Conservation (phyloP, 2,888 invertebrate species). For the Philopedon plagiatum region DNA sequence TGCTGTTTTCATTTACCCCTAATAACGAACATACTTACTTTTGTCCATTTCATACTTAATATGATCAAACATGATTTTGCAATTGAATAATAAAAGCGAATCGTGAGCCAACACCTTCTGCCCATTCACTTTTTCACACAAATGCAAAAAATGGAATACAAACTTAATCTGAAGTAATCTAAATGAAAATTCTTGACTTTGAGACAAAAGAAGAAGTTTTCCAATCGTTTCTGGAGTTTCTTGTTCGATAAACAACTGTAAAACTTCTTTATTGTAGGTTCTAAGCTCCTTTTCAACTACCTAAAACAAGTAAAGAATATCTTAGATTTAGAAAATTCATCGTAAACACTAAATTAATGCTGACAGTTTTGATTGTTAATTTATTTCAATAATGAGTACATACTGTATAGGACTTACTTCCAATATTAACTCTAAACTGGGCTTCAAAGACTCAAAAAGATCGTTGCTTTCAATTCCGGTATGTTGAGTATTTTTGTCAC, state of each 20-base stretch:
- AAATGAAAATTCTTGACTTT: slow-evolving; percentile 43
- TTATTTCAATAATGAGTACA: too few relatives aligned
- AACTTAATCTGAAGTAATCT: slow-evolving; percentile 39
- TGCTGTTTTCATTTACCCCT: too few relatives aligned
- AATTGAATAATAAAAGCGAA: slow-evolving; percentile 17
- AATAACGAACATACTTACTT: slow-evolving; percentile 34
- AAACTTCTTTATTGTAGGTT: background rate
- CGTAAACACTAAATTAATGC: too few relatives aligned
- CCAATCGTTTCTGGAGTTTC: slow-evolving; percentile 1
- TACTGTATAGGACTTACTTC: too few relatives aligned
- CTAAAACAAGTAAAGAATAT: slow-evolving; percentile 24
- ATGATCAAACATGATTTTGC: slow-evolving; percentile 28
- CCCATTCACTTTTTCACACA: background rate
- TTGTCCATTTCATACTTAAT: slow-evolving; percentile 43
- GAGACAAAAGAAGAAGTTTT: slow-evolving; percentile 31
- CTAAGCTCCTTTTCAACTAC: slow-evolving; percentile 30
- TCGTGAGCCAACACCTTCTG: slow-evolving; percentile 4
- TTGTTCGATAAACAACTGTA: slow-evolving; percentile 34
- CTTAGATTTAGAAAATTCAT: too few relatives aligned
- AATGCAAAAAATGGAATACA: too few relatives aligned
- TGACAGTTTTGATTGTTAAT: too few relatives aligned
- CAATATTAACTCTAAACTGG: slow-evolving; percentile 32
- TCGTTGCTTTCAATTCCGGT: slow-evolving; percentile 9
- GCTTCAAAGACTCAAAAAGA: slow-evolving; percentile 36
- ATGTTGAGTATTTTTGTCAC: background rate